Conservation (phyloP, 1,140 invertebrate species). For the Atta texana region DNA sequence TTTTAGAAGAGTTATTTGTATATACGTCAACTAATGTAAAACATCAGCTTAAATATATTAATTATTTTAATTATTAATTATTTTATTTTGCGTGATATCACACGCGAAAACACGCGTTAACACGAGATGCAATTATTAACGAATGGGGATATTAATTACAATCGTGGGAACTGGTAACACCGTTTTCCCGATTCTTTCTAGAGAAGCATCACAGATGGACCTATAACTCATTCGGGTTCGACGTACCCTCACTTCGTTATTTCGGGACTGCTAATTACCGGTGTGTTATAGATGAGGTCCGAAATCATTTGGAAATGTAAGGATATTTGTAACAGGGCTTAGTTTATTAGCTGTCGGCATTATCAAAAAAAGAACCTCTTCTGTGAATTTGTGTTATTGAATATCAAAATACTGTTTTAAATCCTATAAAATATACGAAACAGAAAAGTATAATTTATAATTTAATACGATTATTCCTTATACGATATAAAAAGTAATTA, state of each 20-base stretch:
- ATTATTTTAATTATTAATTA: background rate
- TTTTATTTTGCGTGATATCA: background rate
- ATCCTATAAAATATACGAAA: background rate
- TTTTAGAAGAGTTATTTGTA: background rate
- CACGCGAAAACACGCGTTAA: background rate
- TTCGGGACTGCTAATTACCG: conserved; percentile 62
- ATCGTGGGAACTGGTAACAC: conserved; percentile 63
- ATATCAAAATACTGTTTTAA: conserved; percentile 1
- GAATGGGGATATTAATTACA: conserved; percentile 39
- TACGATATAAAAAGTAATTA: background rate
- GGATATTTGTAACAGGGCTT: conserved; percentile 57
- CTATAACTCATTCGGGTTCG: conserved; percentile 66
- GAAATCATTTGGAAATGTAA: conserved; percentile 45
- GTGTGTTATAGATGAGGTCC: conserved; percentile 6
- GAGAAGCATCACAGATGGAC: conserved; percentile 70
- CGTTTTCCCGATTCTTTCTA: conserved; percentile 61
- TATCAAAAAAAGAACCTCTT: conserved; percentile 23
- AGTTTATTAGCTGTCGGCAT: conserved; percentile 54
- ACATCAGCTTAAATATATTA: background rate
- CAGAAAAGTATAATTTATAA: background rate
- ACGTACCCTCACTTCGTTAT: conserved; percentile 61
- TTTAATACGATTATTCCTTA: background rate
- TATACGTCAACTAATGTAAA: background rate
- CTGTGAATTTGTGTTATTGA: conserved; percentile 3
- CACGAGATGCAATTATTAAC: background rate